Percentiles rank a stretch among this genome's conserved stretches.
phyloP scores from a whole-genome alignment of 2,888 invertebrate genomes.

The Allacma fusca region DNA sequence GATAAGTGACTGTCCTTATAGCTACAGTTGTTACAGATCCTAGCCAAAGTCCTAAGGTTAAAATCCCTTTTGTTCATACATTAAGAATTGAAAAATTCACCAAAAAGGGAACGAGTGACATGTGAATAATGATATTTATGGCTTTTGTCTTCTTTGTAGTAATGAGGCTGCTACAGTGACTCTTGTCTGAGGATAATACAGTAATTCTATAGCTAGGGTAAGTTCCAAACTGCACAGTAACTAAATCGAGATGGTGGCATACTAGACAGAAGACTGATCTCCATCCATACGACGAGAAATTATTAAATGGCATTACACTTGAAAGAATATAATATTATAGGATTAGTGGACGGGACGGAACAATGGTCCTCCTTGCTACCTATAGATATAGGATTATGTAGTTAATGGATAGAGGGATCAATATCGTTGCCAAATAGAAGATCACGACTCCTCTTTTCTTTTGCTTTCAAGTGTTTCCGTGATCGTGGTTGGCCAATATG shows the following conservation, averaged over 20 bases:
- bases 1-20: no score
- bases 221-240: background rate
- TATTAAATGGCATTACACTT: constrained; percentile 34
- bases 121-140: background rate
- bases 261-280: background rate
- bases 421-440: constrained; percentile 51
- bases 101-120: background rate
- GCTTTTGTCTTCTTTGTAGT: background rate
- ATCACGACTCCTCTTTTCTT: constrained; percentile 57
- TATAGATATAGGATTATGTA: constrained; percentile 42
- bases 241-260: background rate
- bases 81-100: background rate
- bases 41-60: background rate
- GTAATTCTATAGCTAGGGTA: no score
- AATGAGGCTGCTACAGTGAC: background rate
- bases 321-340: constrained; percentile 25
- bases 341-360: constrained; percentile 41
- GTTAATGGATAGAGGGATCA: constrained; percentile 50
- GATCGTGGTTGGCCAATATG: constrained; percentile 58
- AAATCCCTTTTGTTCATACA: background rate
- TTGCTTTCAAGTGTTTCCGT: constrained; percentile 52
- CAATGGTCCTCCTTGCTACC: constrained; percentile 36
- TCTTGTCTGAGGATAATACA: background rate
- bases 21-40: no score
- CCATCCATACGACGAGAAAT: background rate